A percentile compares a stretch with the other conserved stretches of the same genome.
These are phyloP conservation scores for Prionailurus bengalensis DNA, from an alignment of 2,113 vertebrate genomes.

Conservation along the genomic window DNA sequence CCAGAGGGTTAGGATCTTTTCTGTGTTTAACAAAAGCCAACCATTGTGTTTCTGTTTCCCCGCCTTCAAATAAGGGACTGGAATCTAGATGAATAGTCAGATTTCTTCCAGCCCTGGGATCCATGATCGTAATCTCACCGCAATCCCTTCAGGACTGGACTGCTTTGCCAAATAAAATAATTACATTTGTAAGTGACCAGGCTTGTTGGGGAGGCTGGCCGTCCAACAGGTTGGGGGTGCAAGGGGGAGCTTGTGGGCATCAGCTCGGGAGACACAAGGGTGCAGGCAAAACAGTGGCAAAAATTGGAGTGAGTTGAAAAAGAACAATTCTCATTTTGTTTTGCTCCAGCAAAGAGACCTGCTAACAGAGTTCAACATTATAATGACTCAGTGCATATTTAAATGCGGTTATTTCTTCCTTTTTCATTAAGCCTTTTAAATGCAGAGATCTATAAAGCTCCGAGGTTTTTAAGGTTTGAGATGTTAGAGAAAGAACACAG, in stretches of 20 bases:
- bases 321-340: slow-evolving; percentile 41
- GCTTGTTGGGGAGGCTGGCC: not conserved
- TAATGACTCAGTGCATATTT: slow-evolving; percentile 73
- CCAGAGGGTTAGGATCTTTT: not conserved
- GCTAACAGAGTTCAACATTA: slow-evolving; percentile 42
- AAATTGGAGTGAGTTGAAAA: not conserved
- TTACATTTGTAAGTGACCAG: slow-evolving; percentile 33
- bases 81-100: not conserved
- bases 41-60: not conserved
- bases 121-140: not conserved
- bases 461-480: slow-evolving; percentile 19
- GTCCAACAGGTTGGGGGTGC: not conserved
- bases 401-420: slow-evolving; percentile 58
- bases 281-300: not conserved
- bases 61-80: not conserved
- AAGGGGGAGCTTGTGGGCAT: not conserved
- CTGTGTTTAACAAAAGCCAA: slow-evolving; percentile 49
- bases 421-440: slow-evolving; percentile 54
- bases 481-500: slow-evolving; percentile 46
- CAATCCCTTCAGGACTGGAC: not conserved
- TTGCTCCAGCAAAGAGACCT: not conserved
- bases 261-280: not conserved
- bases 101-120: not conserved
- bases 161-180: slow-evolving; percentile 60
- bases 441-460: slow-evolving; percentile 22